Evolutionary conservation across 1,140 invertebrate species (phyloP), one percentile per base, ranked within the genome.

Genomic region (Euura lappo): DNA sequence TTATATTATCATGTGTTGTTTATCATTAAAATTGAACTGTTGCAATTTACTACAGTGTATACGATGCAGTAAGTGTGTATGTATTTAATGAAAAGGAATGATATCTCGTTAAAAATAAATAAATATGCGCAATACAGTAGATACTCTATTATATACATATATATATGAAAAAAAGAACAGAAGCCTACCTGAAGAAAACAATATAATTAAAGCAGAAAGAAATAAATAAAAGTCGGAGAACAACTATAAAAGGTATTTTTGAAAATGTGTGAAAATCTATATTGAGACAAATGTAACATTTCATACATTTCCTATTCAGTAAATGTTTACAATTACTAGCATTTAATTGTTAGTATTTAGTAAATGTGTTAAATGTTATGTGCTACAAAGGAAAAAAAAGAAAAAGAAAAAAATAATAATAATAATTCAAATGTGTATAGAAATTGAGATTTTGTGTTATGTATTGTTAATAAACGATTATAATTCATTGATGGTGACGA

Each of bases 241-340:
- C 28, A 28, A 28, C 28, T 28, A 28, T 28, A 28, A 28, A 28
- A 28, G 28, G 28, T 28, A 28, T 28, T 28, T 28, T 28, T 28
- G 28, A 28, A 28, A 28, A 28, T 28, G 28, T 28, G 28, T 28
- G 28, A 28, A 28, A 28, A 28, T 28, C 28, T 28, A 28, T 28
- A 28, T 28, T 60, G 51, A 60, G 13, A 60, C 3, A 4, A 11
- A n/a, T 60, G 51, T 60, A 60, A 60, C 28, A 68, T 44, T 68
- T 68, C 13, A 68, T 68, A 68, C 66, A 68, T 68, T 68, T 68
- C 66, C 66, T 68, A 68, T 60, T 60, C 28, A 28, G 66, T 68
- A 44, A 68, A 68, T 68, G 66, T 68, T 68, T 68, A 68, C 66
- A 68, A 44, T 68, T 68, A 68, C 66, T 68, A 68, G 66, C 66